phyloP scores from a whole-genome alignment of 2,797 vertebrate genomes.

The Cuniculus paca region DNA sequence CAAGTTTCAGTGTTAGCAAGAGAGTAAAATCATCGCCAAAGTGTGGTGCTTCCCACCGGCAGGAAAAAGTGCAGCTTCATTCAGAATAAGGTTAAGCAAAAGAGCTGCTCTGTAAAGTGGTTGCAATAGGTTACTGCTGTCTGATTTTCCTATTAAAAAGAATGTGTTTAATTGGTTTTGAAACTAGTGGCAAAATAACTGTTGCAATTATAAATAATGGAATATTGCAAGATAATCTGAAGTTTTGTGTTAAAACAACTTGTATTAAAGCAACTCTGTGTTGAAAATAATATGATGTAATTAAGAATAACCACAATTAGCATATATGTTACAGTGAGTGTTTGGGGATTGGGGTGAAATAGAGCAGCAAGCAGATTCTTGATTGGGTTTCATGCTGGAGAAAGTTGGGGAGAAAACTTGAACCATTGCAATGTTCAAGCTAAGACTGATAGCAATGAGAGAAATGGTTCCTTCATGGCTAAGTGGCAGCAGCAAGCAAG shows the following conservation, averaged over 20 bases:
- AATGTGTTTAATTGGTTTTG: conserved; percentile 49
- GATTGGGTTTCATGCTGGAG: conserved; percentile 53
- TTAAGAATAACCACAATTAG: conserved; percentile 66
- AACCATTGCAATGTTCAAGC: neutral
- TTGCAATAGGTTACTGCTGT: neutral
- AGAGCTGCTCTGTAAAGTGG: neutral
- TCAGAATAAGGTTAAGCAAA: neutral
- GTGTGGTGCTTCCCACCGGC: neutral
- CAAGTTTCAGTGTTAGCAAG: neutral
- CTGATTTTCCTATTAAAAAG: conserved; percentile 25
- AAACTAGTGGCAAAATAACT: conserved; percentile 58
- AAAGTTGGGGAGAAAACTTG: conserved; percentile 14
- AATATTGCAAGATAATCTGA: conserved; percentile 16
- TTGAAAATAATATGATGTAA: conserved; percentile 58
- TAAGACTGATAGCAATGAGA: conserved; percentile 51
- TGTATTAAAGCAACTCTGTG: conserved; percentile 33
- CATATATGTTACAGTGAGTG: conserved; percentile 40
- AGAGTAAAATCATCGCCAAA: neutral
- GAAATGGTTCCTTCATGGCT: neutral
- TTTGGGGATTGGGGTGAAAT: conserved; percentile 7
- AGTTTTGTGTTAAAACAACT: conserved; percentile 49
- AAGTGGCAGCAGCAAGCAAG: neutral
- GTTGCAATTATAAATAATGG: conserved; percentile 44
- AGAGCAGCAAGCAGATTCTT: neutral
- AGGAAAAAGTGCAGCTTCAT: neutral